Evolutionary conservation across 2,113 vertebrate species (phyloP).

Genomic region (Neolamprologus modestus): DNA sequence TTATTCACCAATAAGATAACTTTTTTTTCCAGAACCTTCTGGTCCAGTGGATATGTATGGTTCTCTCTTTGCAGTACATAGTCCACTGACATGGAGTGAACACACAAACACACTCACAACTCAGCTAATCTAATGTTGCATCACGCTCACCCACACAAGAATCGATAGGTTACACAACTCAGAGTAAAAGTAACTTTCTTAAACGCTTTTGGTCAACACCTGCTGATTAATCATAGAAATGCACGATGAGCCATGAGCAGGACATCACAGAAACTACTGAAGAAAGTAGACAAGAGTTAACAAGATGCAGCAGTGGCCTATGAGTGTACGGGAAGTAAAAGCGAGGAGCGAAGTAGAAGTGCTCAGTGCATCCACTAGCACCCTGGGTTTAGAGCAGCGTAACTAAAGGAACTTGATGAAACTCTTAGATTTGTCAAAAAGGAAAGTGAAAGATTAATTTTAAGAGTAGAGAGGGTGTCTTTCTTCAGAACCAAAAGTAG

Average conservation of each 20-base stretch:
- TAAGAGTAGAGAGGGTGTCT: not conserved
- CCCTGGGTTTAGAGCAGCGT: not conserved
- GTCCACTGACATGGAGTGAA: slow-evolving; percentile 8
- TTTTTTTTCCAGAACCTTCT: not conserved
- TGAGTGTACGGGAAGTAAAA: not conserved
- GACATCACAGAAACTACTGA: not conserved
- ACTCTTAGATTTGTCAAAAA: not conserved
- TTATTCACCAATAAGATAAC: not conserved
- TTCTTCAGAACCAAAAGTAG: not conserved
- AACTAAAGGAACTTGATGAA: not conserved
- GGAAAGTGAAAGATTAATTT: not conserved
- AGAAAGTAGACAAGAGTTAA: not conserved
- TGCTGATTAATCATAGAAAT: not conserved
- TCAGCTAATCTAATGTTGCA: slow-evolving; percentile 4
- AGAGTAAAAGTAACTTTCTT: not conserved
- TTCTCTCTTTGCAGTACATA: slow-evolving; percentile 1
- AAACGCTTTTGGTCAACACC: not conserved
- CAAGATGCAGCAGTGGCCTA: not conserved
- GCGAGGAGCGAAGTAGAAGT: not conserved
- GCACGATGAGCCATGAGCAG: not conserved
- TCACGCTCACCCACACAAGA: slow-evolving; percentile 11
- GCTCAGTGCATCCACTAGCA: not conserved
- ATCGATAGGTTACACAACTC: slow-evolving; percentile 1
- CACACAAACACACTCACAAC: not conserved
- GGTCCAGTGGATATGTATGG: not conserved